These are phyloP conservation scores for Cryptotermes secundus DNA, from an alignment of 1,140 invertebrate genomes.

Conservation along the genomic window DNA sequence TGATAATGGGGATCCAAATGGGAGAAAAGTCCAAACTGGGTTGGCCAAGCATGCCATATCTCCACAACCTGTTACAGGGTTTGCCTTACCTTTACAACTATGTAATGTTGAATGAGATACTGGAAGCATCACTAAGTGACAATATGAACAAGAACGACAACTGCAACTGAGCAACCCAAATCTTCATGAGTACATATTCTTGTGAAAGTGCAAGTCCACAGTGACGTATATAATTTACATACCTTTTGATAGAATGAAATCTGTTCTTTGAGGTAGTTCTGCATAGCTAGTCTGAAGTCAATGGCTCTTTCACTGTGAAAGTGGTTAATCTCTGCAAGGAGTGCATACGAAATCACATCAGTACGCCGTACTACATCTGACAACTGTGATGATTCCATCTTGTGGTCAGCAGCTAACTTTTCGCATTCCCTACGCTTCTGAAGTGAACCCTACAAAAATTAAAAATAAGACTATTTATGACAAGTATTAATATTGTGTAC, in stretches of 20 bases:
- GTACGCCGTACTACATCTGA: slow-evolving; percentile 78
- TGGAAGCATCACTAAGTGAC: too few relatives aligned
- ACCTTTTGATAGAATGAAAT: slow-evolving; percentile 87
- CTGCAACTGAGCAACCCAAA: too few relatives aligned
- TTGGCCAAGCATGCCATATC: too few relatives aligned
- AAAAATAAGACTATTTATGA: not conserved
- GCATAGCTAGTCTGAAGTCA: slow-evolving; percentile 86
- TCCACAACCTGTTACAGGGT: too few relatives aligned
- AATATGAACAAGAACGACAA: too few relatives aligned
- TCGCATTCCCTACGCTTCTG: slow-evolving; percentile 90
- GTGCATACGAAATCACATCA: slow-evolving; percentile 87
- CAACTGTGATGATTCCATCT: slow-evolving; percentile 77
- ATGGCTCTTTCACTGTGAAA: slow-evolving; percentile 83
- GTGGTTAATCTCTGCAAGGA: slow-evolving; percentile 91
- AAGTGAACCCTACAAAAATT: slow-evolving; percentile 64
- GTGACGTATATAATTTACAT: not conserved
- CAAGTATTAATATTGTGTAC: too few relatives aligned
- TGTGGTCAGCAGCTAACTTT: slow-evolving; percentile 73
- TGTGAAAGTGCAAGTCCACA: too few relatives aligned
- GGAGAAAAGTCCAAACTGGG: too few relatives aligned
- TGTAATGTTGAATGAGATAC: too few relatives aligned
- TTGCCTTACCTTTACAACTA: too few relatives aligned
- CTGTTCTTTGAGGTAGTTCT: slow-evolving; percentile 82
- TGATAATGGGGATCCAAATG: too few relatives aligned
- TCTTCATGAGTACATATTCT: too few relatives aligned